phyloP scores from a whole-genome alignment of 1,140 invertebrate species.

The Neoseiulus cucumeris region DNA sequence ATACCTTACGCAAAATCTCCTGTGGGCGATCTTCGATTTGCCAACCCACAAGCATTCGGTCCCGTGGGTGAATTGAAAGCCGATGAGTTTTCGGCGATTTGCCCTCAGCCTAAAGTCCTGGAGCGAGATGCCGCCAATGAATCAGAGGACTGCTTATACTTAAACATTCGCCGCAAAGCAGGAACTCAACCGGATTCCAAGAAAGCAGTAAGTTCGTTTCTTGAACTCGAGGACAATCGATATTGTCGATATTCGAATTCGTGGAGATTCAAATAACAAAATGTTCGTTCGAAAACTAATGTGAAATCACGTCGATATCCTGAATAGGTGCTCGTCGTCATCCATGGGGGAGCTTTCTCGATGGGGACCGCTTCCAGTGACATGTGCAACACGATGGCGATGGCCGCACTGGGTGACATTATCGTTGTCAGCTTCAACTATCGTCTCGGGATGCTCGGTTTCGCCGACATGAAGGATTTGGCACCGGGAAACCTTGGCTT shows the following conservation, averaged over 20 bases:
- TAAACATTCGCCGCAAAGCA: conserved; percentile 49
- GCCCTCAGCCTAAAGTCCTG: conserved; percentile 38
- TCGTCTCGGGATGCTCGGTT: conserved; percentile 44
- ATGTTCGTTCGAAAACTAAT: no score
- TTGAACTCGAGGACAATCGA: not conserved
- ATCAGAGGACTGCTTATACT: conserved; percentile 82
- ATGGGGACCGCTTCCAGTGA: conserved; percentile 38
- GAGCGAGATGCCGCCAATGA: conserved; percentile 34
- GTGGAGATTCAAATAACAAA: no score
- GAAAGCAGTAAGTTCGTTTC: not conserved
- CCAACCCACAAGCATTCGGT: conserved; percentile 60
- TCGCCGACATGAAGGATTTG: conserved; percentile 32
- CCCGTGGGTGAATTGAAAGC: conserved; percentile 48
- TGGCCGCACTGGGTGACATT: conserved; percentile 40
- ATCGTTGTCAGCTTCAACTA: conserved; percentile 50
- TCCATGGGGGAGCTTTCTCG: conserved; percentile 50
- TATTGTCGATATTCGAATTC: not conserved
- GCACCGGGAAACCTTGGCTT: conserved; percentile 24
- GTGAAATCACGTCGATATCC: not conserved
- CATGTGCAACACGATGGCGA: conserved; percentile 38
- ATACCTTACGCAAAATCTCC: conserved; percentile 89
- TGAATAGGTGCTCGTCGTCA: conserved; percentile 48
- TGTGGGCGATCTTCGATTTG: conserved; percentile 57
- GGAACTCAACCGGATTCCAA: not conserved
- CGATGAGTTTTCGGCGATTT: conserved; percentile 76